Evolutionary conservation across 1,140 invertebrate genomes (phyloP).

Genomic region (Meloidogyne floridensis): DNA sequence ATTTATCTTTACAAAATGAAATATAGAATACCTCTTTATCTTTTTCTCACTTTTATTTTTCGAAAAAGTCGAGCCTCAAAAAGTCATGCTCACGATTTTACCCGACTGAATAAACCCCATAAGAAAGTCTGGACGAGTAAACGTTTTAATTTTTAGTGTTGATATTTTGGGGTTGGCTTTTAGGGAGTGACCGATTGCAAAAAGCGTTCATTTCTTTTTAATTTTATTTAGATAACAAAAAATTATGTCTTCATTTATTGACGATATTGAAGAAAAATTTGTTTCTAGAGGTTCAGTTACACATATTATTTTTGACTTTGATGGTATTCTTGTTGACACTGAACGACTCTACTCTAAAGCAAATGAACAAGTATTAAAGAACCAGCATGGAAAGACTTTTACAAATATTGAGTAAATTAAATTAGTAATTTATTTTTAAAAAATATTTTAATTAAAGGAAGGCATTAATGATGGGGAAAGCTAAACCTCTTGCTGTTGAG

Average conservation of each 20-base stretch:
- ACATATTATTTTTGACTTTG: constrained; percentile 48
- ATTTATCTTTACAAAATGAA: no score
- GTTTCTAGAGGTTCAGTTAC: constrained; percentile 37
- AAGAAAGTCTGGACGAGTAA: no score
- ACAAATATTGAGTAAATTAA: constrained; percentile 9
- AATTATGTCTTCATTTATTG: not conserved
- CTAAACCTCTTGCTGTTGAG: constrained; percentile 37
- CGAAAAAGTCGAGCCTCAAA: no score
- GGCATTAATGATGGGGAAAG: constrained; percentile 36
- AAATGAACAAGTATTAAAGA: constrained; percentile 31
- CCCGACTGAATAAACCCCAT: no score
- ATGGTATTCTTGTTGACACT: constrained; percentile 44
- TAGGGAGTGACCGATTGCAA: no score
- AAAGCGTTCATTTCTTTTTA: no score
- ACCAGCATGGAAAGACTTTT: constrained; percentile 36
- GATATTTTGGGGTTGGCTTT: no score
- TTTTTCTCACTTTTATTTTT: no score
- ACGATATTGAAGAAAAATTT: not conserved
- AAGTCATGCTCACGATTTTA: no score
- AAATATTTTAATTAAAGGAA: constrained; percentile 38
- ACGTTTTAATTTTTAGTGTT: no score
- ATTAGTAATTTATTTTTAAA: not conserved
- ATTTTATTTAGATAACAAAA: no score
- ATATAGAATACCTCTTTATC: no score
- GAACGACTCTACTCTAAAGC: constrained; percentile 45